These are phyloP conservation scores for Heliothis peltigera DNA, from an alignment of 2,888 invertebrate species.

Conservation along the genomic window DNA sequence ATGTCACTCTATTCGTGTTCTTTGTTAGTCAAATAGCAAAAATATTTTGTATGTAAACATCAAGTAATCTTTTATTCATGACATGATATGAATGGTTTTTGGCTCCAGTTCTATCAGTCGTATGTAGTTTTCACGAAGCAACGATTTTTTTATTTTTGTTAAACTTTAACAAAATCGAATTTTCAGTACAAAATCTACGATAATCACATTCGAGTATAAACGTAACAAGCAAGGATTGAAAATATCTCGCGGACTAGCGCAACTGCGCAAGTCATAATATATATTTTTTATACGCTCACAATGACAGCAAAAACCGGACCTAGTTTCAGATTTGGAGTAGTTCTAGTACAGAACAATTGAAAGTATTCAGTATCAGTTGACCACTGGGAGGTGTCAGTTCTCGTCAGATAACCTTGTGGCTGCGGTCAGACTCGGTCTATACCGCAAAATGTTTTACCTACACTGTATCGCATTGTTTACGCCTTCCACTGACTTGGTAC, in stretches of 20 bases:
- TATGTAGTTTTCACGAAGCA: too few species aligned
- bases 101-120: slow-evolving; percentile 10
- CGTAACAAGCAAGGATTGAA: slow-evolving; percentile 8
- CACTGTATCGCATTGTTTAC: slow-evolving; percentile 43
- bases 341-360: slow-evolving; percentile 56
- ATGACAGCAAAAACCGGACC: slow-evolving; percentile 21
- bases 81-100: slow-evolving; percentile 22
- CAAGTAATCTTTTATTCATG: slow-evolving; percentile 36
- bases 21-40: slow-evolving; percentile 34
- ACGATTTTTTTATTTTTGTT: slow-evolving; percentile 17
- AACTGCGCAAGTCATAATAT: slow-evolving; percentile 33
- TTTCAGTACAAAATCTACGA: neutral
- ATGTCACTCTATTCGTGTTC: slow-evolving; percentile 27
- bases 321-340: slow-evolving; percentile 35
- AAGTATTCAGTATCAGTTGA: slow-evolving; percentile 67
- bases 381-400: slow-evolving; percentile 72
- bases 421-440: slow-evolving; percentile 59
- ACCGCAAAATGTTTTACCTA: slow-evolving; percentile 65
- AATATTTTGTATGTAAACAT: slow-evolving; percentile 29
- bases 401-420: slow-evolving; percentile 73
- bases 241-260: slow-evolving; percentile 19
- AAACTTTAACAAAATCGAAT: neutral
- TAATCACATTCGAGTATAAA: neutral
- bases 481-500: slow-evolving; percentile 24
- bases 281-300: slow-evolving; percentile 5